Conservation (phyloP, 1,140 invertebrate genomes). For the Trichonephila inaurata region DNA sequence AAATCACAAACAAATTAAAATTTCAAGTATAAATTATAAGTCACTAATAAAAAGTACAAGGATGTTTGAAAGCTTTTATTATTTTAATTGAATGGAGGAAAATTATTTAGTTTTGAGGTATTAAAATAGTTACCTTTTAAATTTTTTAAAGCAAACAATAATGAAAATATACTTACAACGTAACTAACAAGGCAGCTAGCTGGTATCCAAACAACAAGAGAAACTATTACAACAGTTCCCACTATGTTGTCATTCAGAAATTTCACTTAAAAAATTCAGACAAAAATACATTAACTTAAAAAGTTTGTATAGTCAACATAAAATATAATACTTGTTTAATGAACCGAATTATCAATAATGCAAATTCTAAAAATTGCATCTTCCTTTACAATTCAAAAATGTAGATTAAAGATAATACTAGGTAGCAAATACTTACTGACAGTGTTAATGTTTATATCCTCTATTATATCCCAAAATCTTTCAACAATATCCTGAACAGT, state of each 20-base stretch:
- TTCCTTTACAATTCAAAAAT: no score
- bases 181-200: slow-evolving; percentile 81
- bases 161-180: slow-evolving; percentile 77
- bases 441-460: slow-evolving; percentile 97
- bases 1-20: no score
- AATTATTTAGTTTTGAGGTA: no score
- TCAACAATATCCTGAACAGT: slow-evolving; percentile 97
- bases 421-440: slow-evolving; percentile 82
- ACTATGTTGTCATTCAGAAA: slow-evolving; percentile 94
- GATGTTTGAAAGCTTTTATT: no score
- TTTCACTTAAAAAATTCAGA: slow-evolving; percentile 82
- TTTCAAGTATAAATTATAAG: no score
- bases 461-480: slow-evolving; percentile 97
- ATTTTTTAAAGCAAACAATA: not conserved
- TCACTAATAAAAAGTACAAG: no score
- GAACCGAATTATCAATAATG: no score
- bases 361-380: not conserved
- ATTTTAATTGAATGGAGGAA: no score
- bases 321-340: not conserved
- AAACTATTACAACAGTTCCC: slow-evolving; percentile 92
- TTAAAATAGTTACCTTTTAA: no score
- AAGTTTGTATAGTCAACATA: not conserved
- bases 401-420: no score
- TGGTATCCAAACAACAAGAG: slow-evolving; percentile 95
- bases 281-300: not conserved